Conservation (phyloP, 2,797 vertebrate genomes). For the Monodelphis domestica region DNA sequence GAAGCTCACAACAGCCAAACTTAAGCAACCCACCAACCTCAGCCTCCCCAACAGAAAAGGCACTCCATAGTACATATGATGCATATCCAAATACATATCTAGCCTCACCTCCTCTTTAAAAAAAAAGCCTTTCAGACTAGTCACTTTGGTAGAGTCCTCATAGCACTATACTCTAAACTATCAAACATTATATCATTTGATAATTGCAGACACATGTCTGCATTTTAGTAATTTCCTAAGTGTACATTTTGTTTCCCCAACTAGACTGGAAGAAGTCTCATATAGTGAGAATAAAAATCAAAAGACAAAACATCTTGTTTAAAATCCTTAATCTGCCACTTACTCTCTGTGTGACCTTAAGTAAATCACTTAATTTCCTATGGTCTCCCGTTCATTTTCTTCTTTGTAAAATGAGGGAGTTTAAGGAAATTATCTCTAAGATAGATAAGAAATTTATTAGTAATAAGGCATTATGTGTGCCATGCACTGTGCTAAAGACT, state of each 20-base stretch:
- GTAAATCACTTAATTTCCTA: background rate
- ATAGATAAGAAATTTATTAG: too few relatives aligned
- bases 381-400: background rate
- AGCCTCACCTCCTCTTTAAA: background rate
- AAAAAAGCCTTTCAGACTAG: background rate
- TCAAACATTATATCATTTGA: background rate
- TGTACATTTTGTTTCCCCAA: constrained; percentile 35
- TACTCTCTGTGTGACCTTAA: background rate
- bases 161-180: background rate
- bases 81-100: too few relatives aligned
- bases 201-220: background rate
- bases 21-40: background rate
- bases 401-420: background rate
- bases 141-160: background rate
- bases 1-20: background rate
- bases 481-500: too few relatives aligned
- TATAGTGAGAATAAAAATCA: background rate
- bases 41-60: background rate
- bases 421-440: background rate
- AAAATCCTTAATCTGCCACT: background rate
- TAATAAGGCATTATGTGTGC: too few relatives aligned
- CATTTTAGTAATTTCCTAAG: constrained; percentile 16
- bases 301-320: background rate
- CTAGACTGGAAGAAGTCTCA: background rate
- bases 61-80: too few relatives aligned